Evolutionary conservation across 2,797 vertebrate species (phyloP).

Genomic region (Tympanoctomys barrerae): DNA sequence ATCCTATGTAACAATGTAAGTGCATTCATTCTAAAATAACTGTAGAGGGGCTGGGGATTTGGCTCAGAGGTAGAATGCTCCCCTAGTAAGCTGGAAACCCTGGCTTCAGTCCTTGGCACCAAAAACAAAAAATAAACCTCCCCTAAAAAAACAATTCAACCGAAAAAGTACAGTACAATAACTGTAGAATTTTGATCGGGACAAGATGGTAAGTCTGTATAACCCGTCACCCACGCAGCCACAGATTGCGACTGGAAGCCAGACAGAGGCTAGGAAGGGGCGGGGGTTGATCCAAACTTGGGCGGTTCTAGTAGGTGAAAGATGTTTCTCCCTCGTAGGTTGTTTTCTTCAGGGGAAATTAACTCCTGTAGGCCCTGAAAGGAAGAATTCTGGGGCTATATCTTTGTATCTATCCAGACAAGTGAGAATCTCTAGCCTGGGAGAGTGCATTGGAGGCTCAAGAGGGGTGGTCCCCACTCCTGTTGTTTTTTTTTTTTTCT

Average conservation of each 20-base stretch:
- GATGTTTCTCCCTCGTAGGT: neutral
- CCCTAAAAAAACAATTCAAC: too few species aligned
- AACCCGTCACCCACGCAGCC: neutral
- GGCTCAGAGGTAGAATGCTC: too few species aligned
- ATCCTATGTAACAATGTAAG: neutral
- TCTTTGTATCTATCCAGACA: too few species aligned
- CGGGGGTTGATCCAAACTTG: neutral
- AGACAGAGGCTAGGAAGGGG: neutral
- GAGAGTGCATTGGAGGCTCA: neutral
- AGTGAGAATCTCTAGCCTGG: neutral
- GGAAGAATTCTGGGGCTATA: neutral
- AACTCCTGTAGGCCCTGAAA: neutral
- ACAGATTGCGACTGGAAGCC: neutral
- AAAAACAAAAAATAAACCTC: too few species aligned
- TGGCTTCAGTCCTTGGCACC: too few species aligned
- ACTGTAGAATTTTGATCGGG: neutral
- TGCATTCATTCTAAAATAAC: neutral
- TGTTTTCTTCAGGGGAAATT: neutral
- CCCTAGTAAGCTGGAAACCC: too few species aligned
- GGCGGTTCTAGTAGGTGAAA: neutral
- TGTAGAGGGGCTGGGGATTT: neutral
- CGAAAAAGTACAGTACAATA: neutral
- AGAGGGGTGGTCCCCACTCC: neutral
- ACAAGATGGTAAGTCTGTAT: neutral
- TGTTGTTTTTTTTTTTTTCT: neutral